Base-by-base conservation (phyloP, 2,888 invertebrate species). In the Melanchra persicariae region DNA sequence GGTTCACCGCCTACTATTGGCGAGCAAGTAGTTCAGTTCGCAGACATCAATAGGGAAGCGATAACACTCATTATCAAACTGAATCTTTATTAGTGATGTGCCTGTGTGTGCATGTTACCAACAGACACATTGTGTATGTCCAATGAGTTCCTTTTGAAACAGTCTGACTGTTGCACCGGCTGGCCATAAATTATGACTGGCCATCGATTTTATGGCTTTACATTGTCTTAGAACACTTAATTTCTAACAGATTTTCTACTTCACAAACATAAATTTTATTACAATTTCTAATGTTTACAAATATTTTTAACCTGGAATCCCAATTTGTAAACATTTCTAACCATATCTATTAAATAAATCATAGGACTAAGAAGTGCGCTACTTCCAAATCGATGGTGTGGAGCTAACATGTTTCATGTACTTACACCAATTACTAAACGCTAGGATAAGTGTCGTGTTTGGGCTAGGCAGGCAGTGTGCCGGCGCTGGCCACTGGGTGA, bases 141-240 rank as follows among this genome's bases (percentile, higher is more conserved):
- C 55, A 73, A 66, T 37, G 26, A 71, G 61, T 60, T 78, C 63
- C 77, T 45, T 77, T 59, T 62, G 65, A 60, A 70, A 63, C 74
- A 55, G 68, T 72, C 71, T 62, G 64, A 65, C 74, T 60, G 55
- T n/a, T 74, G 71, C 69, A 69, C 47, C 62, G 59, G 54, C 64
- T 30, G 43, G 61, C 60, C 65, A 69, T 85, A 86, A 87, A 87
- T 85, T 85, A 40, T 15, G 17, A 87, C 84, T 88, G 83, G 83
- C 85, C 83, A 87, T 87, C 84, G 81, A 79, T 86, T 89, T 89
- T 85, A 90, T 88, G 75, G 77, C 77, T 81, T 74, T 74, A 83
- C 74, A 83, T 83, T 87, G 81, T 83, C 83, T 83, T 80, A 74
- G 64, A 81, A 84, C 75, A 86, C 82, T 84, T 79, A 57, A 74